Conservation (phyloP, 2,113 vertebrate genomes). For the Pelmatolapia mariae region DNA sequence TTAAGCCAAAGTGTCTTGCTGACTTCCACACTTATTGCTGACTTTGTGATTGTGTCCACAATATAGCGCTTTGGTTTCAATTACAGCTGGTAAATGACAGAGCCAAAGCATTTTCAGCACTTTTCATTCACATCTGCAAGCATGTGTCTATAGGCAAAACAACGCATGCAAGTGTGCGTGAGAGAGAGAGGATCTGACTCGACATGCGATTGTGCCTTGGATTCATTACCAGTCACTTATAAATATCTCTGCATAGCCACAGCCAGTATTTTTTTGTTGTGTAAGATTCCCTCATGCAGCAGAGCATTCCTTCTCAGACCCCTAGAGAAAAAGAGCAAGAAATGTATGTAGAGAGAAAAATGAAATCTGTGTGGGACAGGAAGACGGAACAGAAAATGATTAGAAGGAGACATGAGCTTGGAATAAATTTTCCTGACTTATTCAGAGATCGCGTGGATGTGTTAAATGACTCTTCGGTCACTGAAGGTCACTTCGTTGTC, state of each 20-base stretch:
- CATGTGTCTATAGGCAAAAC: conserved; percentile 18
- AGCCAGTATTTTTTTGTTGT: conserved; percentile 47
- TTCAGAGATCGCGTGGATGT: background rate
- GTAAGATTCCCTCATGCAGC: conserved; percentile 49
- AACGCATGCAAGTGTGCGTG: conserved; percentile 30
- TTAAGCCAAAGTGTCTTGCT: background rate
- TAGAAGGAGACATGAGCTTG: background rate
- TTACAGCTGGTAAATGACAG: background rate
- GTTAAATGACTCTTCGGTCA: background rate
- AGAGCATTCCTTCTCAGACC: conserved; percentile 48
- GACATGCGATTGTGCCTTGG: conserved; percentile 49
- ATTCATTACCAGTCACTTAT: conserved; percentile 68
- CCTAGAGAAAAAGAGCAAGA: background rate
- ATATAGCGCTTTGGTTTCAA: background rate
- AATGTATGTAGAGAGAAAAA: background rate
- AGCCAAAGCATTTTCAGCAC: background rate
- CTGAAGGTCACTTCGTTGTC: background rate
- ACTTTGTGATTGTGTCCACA: background rate
- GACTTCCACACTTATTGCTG: background rate
- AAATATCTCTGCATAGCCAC: conserved; percentile 58
- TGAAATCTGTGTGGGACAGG: background rate
- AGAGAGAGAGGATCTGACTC: conserved; percentile 41
- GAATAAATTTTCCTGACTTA: background rate
- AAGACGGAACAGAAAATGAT: background rate
- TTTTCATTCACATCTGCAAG: conserved; percentile 19